Evolutionary conservation across 2,113 vertebrate species (phyloP).

Genomic region (Eptesicus fuscus): DNA sequence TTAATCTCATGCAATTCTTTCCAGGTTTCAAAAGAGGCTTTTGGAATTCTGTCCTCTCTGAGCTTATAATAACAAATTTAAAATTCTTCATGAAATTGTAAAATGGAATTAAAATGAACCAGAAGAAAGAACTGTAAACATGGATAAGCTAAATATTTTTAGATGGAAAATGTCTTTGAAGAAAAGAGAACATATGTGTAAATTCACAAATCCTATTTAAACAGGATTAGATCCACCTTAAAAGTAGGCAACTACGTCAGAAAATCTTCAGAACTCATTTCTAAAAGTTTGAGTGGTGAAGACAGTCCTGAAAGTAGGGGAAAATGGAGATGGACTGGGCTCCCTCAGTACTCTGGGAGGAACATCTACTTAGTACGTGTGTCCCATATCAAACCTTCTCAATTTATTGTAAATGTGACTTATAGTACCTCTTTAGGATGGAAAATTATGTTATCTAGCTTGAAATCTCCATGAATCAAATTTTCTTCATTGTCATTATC

Average conservation of each 20-base stretch:
- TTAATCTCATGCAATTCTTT: background rate
- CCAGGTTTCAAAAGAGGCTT: background rate
- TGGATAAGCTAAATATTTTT: background rate
- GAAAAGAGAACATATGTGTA: background rate
- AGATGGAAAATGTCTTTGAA: background rate
- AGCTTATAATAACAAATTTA: conserved; percentile 28
- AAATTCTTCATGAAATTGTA: background rate
- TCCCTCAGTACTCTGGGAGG: background rate
- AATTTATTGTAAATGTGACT: background rate
- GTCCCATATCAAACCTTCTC: background rate
- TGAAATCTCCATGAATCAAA: conserved; percentile 93
- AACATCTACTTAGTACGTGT: background rate
- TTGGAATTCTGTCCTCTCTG: background rate
- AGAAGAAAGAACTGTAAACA: background rate
- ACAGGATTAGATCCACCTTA: background rate
- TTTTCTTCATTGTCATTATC: conserved; percentile 84
- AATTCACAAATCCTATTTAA: background rate
- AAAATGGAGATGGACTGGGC: no score
- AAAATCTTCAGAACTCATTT: background rate
- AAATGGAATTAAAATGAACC: background rate
- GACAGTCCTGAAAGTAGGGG: background rate
- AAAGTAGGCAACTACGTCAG: background rate
- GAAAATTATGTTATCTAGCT: conserved; percentile 92
- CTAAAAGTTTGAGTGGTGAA: background rate
- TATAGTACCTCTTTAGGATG: conserved; percentile 90